Evolutionary conservation across 1,140 invertebrate species (phyloP).

Genomic region (Andricus grossulariae): DNA sequence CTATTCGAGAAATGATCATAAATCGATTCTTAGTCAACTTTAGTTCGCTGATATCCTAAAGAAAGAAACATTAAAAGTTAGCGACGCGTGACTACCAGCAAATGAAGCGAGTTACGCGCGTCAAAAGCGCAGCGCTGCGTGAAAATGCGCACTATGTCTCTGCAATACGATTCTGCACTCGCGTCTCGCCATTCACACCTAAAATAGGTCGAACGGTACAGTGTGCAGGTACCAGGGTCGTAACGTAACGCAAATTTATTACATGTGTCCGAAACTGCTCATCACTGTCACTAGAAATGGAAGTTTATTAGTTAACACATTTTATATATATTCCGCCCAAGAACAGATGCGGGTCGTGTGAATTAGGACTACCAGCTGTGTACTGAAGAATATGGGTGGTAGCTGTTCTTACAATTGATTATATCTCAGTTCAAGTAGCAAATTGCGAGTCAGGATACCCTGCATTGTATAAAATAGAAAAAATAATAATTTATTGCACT

Average conservation of each 20-base stretch:
- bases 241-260: conserved; percentile 22
- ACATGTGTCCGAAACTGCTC: background rate
- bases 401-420: background rate
- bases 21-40: too few relatives aligned
- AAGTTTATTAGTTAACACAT: conserved; percentile 23
- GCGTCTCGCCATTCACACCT: conserved; percentile 2
- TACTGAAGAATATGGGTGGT: background rate
- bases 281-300: conserved; percentile 23
- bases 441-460: background rate
- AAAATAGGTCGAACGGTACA: conserved; percentile 25
- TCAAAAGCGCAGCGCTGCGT: conserved; percentile 60
- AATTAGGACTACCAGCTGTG: conserved; percentile 20
- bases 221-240: background rate
- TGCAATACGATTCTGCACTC: conserved; percentile 3
- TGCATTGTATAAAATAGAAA: background rate
- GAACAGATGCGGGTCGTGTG: conserved; percentile 23
- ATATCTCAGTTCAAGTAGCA: background rate
- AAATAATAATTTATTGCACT: background rate
- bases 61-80: conserved; percentile 40
- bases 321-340: background rate
- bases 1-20: too few relatives aligned
- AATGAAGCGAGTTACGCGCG: conserved; percentile 68
- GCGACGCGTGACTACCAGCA: conserved; percentile 66
- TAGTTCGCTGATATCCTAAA: background rate
- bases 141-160: conserved; percentile 54